phyloP scores from a whole-genome alignment of 2,888 invertebrate genomes.

The Leucophenga montana region DNA sequence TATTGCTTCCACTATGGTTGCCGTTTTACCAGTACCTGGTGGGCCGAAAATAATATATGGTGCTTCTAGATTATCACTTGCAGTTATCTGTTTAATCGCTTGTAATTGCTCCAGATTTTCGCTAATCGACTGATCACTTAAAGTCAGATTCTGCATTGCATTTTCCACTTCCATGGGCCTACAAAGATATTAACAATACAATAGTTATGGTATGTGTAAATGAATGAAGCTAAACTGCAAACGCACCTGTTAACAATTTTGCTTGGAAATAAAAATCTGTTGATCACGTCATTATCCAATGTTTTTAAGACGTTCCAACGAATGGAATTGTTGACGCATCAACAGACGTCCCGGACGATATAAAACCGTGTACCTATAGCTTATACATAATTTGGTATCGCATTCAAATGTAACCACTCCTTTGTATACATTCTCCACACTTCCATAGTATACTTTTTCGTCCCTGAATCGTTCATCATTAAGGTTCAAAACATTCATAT shows the following conservation, averaged over 20 bases:
- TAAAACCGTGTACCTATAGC: conserved; percentile 49
- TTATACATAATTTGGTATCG: conserved; percentile 46
- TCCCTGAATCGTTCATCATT: conserved; percentile 3
- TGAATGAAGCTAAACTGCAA: neutral
- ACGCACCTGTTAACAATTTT: neutral
- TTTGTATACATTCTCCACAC: conserved; percentile 50
- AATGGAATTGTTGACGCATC: conserved; percentile 65
- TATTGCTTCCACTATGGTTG: conserved; percentile 81
- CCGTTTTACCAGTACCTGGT: conserved; percentile 80
- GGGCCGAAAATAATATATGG: conserved; percentile 88
- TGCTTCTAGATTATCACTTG: conserved; percentile 71
- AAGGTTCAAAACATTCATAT: too few species aligned
- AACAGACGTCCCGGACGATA: conserved; percentile 60
- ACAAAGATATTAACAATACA: too few species aligned
- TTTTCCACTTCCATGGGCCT: neutral
- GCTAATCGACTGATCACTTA: conserved; percentile 68
- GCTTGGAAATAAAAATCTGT: conserved; percentile 54
- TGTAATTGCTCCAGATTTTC: conserved; percentile 77
- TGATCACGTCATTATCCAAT: conserved; percentile 36
- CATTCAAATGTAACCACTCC: conserved; percentile 59
- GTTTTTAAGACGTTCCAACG: conserved; percentile 52
- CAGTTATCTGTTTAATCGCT: conserved; percentile 80
- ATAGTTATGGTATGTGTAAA: neutral
- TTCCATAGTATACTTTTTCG: conserved; percentile 50
- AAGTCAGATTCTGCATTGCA: conserved; percentile 38